Evolutionary conservation across 2,888 invertebrate genomes (phyloP).

Genomic region (Drosophila longiperda): DNA sequence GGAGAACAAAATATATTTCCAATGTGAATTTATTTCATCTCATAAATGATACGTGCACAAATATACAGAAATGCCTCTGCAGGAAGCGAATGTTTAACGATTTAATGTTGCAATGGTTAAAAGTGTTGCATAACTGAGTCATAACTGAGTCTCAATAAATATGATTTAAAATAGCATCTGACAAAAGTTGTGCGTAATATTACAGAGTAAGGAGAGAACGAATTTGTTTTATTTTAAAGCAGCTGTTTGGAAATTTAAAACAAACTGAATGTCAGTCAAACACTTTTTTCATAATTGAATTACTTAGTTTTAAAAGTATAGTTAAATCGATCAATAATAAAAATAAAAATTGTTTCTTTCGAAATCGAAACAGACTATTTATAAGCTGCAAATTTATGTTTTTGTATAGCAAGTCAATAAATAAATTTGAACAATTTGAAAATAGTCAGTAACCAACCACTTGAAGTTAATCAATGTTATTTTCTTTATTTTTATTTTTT

Average conservation of each 20-base stretch:
- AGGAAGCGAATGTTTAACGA: conserved; percentile 6
- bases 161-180: conserved; percentile 22
- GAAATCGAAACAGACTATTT: neutral
- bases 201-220: neutral
- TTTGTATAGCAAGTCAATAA: neutral
- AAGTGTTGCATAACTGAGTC: conserved; percentile 2
- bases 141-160: neutral
- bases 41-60: conserved; percentile 5
- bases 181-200: conserved; percentile 34
- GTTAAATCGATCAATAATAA: neutral
- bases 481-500: neutral
- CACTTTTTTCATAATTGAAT: neutral
- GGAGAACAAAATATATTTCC: conserved; percentile 15
- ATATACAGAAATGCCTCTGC: neutral
- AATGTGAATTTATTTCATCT: conserved; percentile 11
- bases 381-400: neutral
- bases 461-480: conserved; percentile 20
- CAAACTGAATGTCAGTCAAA: neutral
- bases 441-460: conserved; percentile 29
- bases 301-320: neutral
- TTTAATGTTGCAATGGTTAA: neutral
- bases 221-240: neutral
- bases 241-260: neutral
- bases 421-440: conserved; percentile 3
- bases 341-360: neutral